Base-by-base conservation (phyloP, 1,140 invertebrate species). In the Drosophila mojavensis region DNA sequence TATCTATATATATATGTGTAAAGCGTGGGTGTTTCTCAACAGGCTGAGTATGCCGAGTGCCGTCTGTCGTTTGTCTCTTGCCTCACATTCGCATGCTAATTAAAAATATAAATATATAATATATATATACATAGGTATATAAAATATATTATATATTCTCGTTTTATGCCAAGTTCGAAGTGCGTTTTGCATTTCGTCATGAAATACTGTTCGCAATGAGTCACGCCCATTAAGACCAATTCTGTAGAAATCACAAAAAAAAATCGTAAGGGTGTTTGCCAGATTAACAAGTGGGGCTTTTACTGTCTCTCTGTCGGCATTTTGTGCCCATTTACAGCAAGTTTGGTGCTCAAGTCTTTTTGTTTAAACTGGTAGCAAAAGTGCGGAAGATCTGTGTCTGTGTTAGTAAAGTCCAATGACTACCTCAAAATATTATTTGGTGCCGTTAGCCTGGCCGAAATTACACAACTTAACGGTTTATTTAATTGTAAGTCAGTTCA, bases 311-410 rank as follows among this genome's bases (percentile, higher is more conserved):
- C n/a, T 17, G 36, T n/a, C 6, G 6, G 6, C 24, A 51, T 36
- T 47, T 61, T 48, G 60, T 70, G 53, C 61, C 17, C 53, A 65
- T 71, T 71, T 71, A 58, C 41, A 43, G 59, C 54, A 61, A 70
- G 75, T 75, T 78, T n/a, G 71, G 26, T 60, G 71, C 56, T 70
- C 51, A 65, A 78, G 72, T 75, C 61, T 70, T 70, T 78, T 75
- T 65, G 75, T 70, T 75, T 65, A 43, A 41, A 41, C 59, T 33
- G 53, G 45, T 24, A 62, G 10, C 50, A 69, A 65, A 69, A 62
- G 30, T 61, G 36, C 41, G 36, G 17, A 17, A 56, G 58, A 33
- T 65, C 28, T 36, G 17, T 47, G 41, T 61, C 55, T 54, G 39
- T 68, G 64, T 73, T 68, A 68, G 62, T 56, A 56, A 62, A 62